phyloP scores from a whole-genome alignment of 2,888 invertebrate species.

The Idaea straminata region DNA sequence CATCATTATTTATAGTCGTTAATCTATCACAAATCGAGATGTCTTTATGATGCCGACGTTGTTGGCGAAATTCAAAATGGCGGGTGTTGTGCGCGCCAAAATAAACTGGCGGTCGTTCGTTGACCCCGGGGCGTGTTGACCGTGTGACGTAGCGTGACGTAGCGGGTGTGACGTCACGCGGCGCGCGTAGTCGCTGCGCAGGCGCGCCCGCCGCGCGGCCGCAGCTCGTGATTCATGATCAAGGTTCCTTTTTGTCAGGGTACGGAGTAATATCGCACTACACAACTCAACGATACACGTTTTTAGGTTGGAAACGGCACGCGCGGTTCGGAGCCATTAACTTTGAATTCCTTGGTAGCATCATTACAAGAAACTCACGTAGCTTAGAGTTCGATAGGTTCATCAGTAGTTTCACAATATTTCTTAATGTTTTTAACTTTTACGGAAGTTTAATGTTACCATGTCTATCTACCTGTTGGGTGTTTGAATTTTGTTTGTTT shows the following conservation, averaged over 20 bases:
- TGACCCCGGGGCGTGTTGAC: constrained; percentile 57
- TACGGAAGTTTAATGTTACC: neutral
- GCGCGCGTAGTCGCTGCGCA: constrained; percentile 39
- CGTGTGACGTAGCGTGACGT: constrained; percentile 44
- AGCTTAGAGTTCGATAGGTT: neutral
- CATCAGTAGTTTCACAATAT: neutral
- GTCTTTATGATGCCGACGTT: constrained; percentile 27
- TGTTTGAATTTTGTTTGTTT: too few relatives aligned
- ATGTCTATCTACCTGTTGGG: too few relatives aligned
- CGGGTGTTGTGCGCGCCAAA: constrained; percentile 67
- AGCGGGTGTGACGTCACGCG: constrained; percentile 54
- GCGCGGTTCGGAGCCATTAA: neutral
- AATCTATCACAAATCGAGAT: constrained; percentile 35
- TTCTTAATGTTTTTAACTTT: neutral
- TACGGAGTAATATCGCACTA: constrained; percentile 32
- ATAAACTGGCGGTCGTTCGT: constrained; percentile 75
- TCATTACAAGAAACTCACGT: neutral
- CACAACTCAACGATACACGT: constrained; percentile 1
- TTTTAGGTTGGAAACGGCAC: neutral
- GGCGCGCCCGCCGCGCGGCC: constrained; percentile 29
- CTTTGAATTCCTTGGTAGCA: neutral
- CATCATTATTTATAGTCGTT: constrained; percentile 33
- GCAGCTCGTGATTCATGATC: constrained; percentile 42
- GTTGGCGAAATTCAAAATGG: constrained; percentile 54
- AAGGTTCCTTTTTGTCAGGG: constrained; percentile 55